A percentile compares a stretch with the other conserved stretches of the same genome.
Evolutionary conservation across 2,113 vertebrate species (phyloP).

Genomic region (Thryonomys swinderianus): DNA sequence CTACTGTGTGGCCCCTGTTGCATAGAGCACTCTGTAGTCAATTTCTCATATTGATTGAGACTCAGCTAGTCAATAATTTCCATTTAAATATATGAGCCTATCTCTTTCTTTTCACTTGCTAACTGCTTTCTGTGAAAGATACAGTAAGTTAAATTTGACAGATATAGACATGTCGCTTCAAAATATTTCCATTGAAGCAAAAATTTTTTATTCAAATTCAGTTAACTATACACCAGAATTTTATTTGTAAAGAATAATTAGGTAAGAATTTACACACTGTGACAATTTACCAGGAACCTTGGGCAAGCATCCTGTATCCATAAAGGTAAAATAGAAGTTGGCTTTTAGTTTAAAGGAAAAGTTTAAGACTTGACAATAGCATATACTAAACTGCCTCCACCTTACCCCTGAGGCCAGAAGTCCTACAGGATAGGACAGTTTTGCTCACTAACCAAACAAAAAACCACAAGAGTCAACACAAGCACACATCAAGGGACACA

Average conservation of each 20-base stretch:
- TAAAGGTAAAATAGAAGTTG: background rate
- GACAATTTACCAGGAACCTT: background rate
- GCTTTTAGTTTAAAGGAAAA: constrained; percentile 20
- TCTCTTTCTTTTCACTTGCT: background rate
- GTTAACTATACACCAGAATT: background rate
- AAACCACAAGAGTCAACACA: constrained; percentile 6
- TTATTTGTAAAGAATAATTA: background rate
- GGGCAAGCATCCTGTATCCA: background rate
- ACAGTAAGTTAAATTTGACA: constrained; percentile 1
- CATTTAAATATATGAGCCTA: background rate
- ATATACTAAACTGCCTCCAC: background rate
- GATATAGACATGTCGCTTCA: background rate
- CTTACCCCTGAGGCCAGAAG: background rate
- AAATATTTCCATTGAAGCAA: background rate
- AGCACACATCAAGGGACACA: background rate
- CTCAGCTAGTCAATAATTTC: background rate
- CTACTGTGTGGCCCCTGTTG: background rate
- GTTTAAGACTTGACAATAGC: background rate
- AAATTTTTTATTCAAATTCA: background rate
- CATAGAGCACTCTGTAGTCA: background rate
- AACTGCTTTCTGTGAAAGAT: constrained; percentile 1
- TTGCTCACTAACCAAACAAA: background rate
- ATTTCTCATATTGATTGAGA: background rate
- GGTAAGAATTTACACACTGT: background rate
- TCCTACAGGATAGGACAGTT: background rate